Base-by-base conservation (phyloP, 1,140 invertebrate genomes). In the Coelopa frigida region DNA sequence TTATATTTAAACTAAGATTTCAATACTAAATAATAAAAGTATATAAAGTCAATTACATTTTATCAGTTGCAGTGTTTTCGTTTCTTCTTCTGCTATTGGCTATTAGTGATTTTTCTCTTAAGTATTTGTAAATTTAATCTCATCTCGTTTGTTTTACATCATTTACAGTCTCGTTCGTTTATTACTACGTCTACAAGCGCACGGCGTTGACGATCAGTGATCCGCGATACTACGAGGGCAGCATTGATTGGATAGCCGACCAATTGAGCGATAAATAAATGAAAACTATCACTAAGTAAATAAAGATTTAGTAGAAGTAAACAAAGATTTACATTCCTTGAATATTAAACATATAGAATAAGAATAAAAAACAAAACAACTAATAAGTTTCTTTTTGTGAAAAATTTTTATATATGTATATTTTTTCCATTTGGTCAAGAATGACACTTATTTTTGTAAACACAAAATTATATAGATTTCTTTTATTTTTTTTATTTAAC, bases 181-280 rank as follows among this genome's bases (percentile, higher is more conserved):
- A 85, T 66, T 87, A 85, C 65, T 84, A 84, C 52, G 78, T 78
- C 46, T 84, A 81, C 63, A 87, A 86, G 63, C 74, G 81, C 51
- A 79, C 83, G 22, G 78, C 80, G 3, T 58, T 87, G 31, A 70
- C 76, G 49, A 79, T 87, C 39, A 79, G 78, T 50, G 83, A 87
- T 70, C 84, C 82, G 6, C 73, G 80, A 45, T 84, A 83, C 57
- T 60, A 59, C 39, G 83, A 85, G 54, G 81, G 85, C 64, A 78
- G 81, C 52, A 76, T 83, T 5, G 77, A 78, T 50, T 83, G 81
- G 80, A 75, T 83, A 48, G 76, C 79, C 37, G 75, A 75, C 35
- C 77, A 82, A 41, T 42, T 69, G 44, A 62, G 55, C 21, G 49
- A 68, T 51, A 61, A 68, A 52, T 66, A 58, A 57, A 32, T 2